These are phyloP conservation scores for Criorhina ranunculi DNA, from an alignment of 2,888 invertebrate species.

Conservation along the genomic window DNA sequence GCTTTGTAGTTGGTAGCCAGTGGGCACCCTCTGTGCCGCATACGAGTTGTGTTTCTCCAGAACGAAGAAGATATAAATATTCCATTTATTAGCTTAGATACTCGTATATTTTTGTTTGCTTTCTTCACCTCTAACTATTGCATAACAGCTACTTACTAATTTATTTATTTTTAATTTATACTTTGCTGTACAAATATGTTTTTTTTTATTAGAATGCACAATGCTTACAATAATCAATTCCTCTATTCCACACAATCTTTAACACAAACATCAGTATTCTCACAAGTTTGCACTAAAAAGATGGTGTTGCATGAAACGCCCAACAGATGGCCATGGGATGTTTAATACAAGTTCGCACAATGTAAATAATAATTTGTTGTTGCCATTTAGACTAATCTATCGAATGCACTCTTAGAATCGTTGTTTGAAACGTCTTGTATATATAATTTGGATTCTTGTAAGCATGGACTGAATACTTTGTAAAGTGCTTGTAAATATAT, in stretches of 20 bases:
- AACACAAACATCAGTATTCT: too few species aligned
- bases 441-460: conserved; percentile 3
- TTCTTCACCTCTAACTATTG: background rate
- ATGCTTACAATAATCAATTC: too few species aligned
- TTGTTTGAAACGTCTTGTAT: conserved; percentile 10
- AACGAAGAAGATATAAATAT: conserved; percentile 82
- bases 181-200: too few species aligned
- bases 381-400: conserved; percentile 13
- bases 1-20: conserved; percentile 52
- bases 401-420: conserved; percentile 11
- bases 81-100: conserved; percentile 80
- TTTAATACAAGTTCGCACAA: too few species aligned
- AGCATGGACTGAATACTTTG: conserved; percentile 17
- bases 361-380: background rate
- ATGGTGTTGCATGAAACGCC: too few species aligned
- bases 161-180: too few species aligned
- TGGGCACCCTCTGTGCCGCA: conserved; percentile 59
- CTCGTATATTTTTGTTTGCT: background rate
- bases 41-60: conserved; percentile 63
- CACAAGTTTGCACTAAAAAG: too few species aligned
- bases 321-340: too few species aligned
- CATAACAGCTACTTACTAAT: too few species aligned
- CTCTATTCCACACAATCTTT: too few species aligned
- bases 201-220: too few species aligned
- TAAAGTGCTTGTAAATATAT: conserved; percentile 18